Evolutionary conservation across 2,113 vertebrate species (phyloP).

Genomic region (Malurus alboscapulatus): DNA sequence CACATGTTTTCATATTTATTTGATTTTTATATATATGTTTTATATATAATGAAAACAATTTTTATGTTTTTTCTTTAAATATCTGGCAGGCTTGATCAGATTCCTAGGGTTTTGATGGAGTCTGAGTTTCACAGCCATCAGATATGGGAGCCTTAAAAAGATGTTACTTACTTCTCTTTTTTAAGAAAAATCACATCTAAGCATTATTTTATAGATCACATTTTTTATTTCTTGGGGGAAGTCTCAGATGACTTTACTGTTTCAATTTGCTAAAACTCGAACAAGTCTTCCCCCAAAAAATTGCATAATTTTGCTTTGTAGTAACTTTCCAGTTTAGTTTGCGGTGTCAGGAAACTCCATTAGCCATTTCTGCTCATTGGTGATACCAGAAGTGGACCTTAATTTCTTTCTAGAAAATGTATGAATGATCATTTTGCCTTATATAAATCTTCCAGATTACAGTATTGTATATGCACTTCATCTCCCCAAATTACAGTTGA

Average conservation of each 20-base stretch:
- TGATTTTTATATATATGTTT: conserved; percentile 15
- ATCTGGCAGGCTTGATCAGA: conserved; percentile 68
- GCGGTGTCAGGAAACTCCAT: conserved; percentile 50
- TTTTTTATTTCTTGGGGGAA: conserved; percentile 22
- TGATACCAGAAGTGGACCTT: conserved; percentile 66
- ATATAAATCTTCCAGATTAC: conserved; percentile 75
- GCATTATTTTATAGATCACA: conserved; percentile 22
- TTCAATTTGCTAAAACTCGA: conserved; percentile 47
- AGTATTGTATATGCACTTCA: conserved; percentile 67
- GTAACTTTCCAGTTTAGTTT: conserved; percentile 47
- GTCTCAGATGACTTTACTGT: neutral
- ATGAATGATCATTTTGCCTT: conserved; percentile 76
- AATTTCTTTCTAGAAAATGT: conserved; percentile 62
- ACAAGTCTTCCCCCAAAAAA: conserved; percentile 10
- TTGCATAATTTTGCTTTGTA: conserved; percentile 26
- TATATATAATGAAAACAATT: conserved; percentile 35
- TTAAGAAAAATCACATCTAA: conserved; percentile 59
- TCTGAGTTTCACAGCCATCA: conserved; percentile 65
- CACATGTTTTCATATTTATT: conserved; percentile 63
- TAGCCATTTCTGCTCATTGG: conserved; percentile 58
- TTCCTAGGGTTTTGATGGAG: conserved; percentile 56
- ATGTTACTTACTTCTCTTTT: neutral
- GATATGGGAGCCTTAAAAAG: conserved; percentile 71
- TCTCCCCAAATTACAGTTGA: conserved; percentile 54
- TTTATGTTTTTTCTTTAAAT: conserved; percentile 65